phyloP scores from a whole-genome alignment of 2,113 vertebrate species.

The Clarias batrachus region DNA sequence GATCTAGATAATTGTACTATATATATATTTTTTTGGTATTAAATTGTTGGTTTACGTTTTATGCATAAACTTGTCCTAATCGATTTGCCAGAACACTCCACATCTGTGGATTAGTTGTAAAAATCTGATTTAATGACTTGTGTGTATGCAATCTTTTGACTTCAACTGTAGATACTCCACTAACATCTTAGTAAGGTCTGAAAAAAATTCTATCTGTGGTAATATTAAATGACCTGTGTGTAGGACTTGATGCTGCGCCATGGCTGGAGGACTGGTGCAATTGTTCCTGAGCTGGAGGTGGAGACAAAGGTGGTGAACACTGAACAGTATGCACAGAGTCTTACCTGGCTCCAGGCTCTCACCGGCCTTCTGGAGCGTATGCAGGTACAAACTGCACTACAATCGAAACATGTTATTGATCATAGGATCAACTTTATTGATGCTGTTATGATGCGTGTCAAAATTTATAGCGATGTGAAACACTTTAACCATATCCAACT shows the following conservation, averaged over 20 bases:
- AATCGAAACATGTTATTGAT: not conserved
- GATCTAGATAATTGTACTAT: too few species aligned
- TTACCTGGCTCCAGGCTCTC: conserved; percentile 84
- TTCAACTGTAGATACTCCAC: not conserved
- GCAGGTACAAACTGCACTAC: conserved; percentile 67
- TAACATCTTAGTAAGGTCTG: too few species aligned
- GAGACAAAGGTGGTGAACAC: conserved; percentile 83
- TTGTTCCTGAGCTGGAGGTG: conserved; percentile 79
- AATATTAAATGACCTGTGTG: not conserved
- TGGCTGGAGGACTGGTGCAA: conserved; percentile 82
- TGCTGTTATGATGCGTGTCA: not conserved
- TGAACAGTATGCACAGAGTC: conserved; percentile 73
- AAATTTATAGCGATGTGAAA: not conserved
- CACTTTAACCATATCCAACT: not conserved
- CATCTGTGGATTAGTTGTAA: too few species aligned
- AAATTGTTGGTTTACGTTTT: too few species aligned
- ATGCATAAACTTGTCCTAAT: too few species aligned
- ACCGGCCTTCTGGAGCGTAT: conserved; percentile 81
- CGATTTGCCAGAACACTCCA: too few species aligned
- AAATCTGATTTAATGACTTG: too few species aligned
- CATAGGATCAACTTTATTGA: not conserved
- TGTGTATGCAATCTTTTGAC: too few species aligned
- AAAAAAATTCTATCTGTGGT: not conserved
- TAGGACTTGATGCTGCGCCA: conserved; percentile 83
- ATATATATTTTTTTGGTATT: too few species aligned